Percentiles rank a stretch among this genome's conserved stretches.
Evolutionary conservation across 64 coral and sea anemone species (phyloP).

Genomic region (Acropora yongei): DNA sequence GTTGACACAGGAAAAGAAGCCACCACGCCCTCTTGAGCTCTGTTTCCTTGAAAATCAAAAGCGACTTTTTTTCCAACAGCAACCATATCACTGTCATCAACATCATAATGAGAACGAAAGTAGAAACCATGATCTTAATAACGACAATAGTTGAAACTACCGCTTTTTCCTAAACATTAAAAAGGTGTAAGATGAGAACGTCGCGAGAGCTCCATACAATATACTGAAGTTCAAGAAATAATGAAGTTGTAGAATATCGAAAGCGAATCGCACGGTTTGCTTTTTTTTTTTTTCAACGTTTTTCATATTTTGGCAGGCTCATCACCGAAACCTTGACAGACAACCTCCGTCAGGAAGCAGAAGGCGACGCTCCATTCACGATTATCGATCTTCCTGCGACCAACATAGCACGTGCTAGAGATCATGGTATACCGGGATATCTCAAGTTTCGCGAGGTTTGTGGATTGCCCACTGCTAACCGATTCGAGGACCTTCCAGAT

Average conservation of each 20-base stretch:
- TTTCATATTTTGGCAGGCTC: neutral
- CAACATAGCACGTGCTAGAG: slow-evolving; percentile 76
- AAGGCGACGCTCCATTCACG: neutral
- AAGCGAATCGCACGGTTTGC: too few relatives aligned
- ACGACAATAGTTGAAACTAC: neutral
- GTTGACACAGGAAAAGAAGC: too few relatives aligned
- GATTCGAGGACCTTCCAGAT: neutral
- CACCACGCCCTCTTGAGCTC: too few relatives aligned
- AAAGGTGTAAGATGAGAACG: neutral
- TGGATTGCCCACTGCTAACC: neutral
- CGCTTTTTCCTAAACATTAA: neutral
- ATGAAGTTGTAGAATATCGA: too few relatives aligned
- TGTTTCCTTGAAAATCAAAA: too few relatives aligned
- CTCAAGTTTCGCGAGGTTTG: neutral
- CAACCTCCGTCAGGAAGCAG: neutral
- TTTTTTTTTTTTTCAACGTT: too few relatives aligned
- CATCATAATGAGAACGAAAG: neutral
- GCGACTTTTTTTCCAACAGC: too few relatives aligned
- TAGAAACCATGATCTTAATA: neutral
- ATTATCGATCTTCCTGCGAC: slow-evolving; percentile 45
- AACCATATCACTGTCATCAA: neutral
- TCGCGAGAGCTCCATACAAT: too few relatives aligned
- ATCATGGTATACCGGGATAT: slow-evolving; percentile 72
- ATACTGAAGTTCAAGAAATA: too few relatives aligned
- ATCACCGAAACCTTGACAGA: neutral